A percentile compares a stretch with the other conserved stretches of the same genome.
These are phyloP conservation scores for Tethea ocularis DNA, from an alignment of 2,888 invertebrate genomes.

Conservation along the genomic window DNA sequence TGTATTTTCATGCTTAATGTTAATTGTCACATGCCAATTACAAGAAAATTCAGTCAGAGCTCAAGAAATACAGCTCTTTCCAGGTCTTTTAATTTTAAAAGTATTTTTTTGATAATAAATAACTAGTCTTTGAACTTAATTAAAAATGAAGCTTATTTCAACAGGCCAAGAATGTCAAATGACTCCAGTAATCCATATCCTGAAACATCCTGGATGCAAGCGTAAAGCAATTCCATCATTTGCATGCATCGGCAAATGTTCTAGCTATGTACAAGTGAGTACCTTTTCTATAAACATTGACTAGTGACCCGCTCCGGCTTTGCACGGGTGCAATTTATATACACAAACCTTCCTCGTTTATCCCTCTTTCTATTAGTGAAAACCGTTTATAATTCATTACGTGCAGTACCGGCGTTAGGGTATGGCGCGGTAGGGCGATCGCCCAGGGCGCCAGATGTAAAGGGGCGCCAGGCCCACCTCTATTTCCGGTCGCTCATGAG, in stretches of 20 bases:
- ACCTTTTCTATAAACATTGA: neutral
- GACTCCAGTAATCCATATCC: conserved; percentile 95
- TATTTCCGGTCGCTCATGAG: no score
- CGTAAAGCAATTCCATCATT: conserved; percentile 97
- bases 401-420: no score
- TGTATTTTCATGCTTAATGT: conserved; percentile 37
- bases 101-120: no score
- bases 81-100: conserved; percentile 47
- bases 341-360: no score
- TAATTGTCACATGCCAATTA: conserved; percentile 48
- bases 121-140: neutral
- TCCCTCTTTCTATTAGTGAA: no score
- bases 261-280: conserved; percentile 94
- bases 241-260: conserved; percentile 95
- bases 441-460: no score
- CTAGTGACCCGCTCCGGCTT: no score
- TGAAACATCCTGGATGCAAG: conserved; percentile 95
- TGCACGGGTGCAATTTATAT: no score
- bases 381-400: no score
- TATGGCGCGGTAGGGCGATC: no score
- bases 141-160: conserved; percentile 9
- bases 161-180: conserved; percentile 92
- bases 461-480: no score
- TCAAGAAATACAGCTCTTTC: conserved; percentile 63
- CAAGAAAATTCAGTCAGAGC: conserved; percentile 51